phyloP scores from a whole-genome alignment of 2,797 vertebrate species.

The Phrynocephalus forsythii region DNA sequence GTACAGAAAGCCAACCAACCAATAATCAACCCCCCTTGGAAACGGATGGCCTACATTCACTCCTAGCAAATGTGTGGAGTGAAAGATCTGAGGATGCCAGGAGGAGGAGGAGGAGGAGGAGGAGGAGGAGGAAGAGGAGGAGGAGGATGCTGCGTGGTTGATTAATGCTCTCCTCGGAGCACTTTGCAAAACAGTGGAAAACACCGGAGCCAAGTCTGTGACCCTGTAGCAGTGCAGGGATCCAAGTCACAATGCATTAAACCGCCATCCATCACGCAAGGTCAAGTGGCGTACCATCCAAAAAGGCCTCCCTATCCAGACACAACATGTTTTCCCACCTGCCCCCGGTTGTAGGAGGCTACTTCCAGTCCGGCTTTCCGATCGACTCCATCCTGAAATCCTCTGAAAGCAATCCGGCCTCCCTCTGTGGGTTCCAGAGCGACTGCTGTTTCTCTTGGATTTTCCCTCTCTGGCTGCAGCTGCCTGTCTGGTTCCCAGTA shows the following conservation, averaged over 20 bases:
- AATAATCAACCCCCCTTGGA: neutral
- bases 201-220: neutral
- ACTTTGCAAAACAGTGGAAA: slow-evolving; percentile 33
- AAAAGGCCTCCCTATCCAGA: slow-evolving; percentile 9
- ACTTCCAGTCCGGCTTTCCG: slow-evolving; percentile 16
- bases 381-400: neutral
- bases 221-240: neutral
- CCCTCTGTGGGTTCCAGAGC: neutral
- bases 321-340: neutral
- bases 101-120: neutral
- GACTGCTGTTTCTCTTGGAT: neutral
- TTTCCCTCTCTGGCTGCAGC: neutral
- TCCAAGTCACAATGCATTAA: neutral
- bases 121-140: neutral
- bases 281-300: accelerated
- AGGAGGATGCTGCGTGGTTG: neutral
- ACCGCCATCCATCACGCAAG: neutral
- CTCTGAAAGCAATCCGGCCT: neutral
- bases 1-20: no score
- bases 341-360: neutral
- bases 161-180: neutral
- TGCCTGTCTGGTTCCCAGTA: neutral
- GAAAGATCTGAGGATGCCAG: neutral
- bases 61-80: neutral
- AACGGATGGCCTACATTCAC: neutral